Percentiles rank a stretch among this genome's conserved stretches.
These are phyloP conservation scores for Otus sunia DNA, from an alignment of 2,113 vertebrate genomes.

Conservation along the genomic window DNA sequence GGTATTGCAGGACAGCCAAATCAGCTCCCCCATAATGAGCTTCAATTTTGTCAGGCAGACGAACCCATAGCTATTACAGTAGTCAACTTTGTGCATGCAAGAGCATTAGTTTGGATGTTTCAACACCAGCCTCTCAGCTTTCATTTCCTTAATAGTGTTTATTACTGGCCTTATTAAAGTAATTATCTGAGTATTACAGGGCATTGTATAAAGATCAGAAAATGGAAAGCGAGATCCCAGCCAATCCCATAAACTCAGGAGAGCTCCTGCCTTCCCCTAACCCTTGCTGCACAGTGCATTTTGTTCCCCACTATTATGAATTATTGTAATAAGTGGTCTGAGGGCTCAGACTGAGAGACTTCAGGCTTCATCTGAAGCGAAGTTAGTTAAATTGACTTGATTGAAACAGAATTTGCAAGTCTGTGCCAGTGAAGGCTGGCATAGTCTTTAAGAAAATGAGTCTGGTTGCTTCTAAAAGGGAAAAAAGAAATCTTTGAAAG, in stretches of 20 bases:
- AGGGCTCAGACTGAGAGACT: background rate
- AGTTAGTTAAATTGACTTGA: background rate
- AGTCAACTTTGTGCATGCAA: background rate
- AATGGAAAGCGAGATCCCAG: background rate
- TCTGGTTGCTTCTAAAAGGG: conserved; percentile 4
- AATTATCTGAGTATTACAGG: conserved; percentile 8
- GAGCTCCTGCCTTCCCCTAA: background rate
- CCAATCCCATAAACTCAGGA: background rate
- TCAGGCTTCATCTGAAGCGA: background rate
- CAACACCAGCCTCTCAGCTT: background rate
- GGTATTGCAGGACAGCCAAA: background rate
- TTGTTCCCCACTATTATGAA: background rate
- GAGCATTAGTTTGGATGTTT: background rate
- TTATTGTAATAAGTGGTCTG: background rate
- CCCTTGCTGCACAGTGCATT: background rate
- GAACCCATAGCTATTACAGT: background rate
- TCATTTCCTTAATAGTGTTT: conserved; percentile 14
- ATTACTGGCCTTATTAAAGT: conserved; percentile 25
- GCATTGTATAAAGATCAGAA: background rate
- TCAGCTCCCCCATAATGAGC: background rate
- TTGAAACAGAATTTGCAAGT: background rate
- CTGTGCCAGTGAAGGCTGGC: background rate
- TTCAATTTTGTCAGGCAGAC: background rate
- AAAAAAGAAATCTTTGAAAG: conserved; percentile 2
- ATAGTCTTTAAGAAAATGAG: conserved; percentile 11